Base-by-base conservation (phyloP, 1,140 invertebrate species). In the Caerostris extrusa region DNA sequence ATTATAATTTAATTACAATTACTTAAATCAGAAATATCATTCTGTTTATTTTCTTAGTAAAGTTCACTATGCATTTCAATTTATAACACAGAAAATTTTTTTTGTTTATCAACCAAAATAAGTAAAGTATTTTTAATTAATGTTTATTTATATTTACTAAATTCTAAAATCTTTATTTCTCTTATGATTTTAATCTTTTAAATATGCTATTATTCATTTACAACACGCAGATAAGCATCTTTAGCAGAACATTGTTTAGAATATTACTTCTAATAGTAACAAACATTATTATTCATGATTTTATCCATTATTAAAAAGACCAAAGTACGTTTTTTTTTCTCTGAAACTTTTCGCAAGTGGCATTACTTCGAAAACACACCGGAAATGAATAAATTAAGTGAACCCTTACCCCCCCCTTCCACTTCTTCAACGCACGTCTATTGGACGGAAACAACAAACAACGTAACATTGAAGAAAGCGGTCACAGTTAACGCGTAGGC, bases 301-400 rank as follows among this genome's bases (percentile, higher is more conserved):
- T 57, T 7, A 19, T 34, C 34, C n/a, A 57, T 19, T 57, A 58
- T n/a, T 57, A 58, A 85, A 53, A 34, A 34, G 64, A 64, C 64
- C 17, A 0, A 2, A 60, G 5, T n/a, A 87, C 58, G 57, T 87
- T 83, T 5, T 87, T 83, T 5, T 34, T 8, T 77, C 69, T 12
- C n/a, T 2, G n/a, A 85, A 17, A 56, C 14, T 58, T 71, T 85
- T 6, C 19, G 56, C 7, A 85, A 85, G n/a, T 34, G 82, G 58
- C n/a, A 85, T 85, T 85, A 57, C 56, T n/a, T 71, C 55, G 5
- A 34, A 34, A 50, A 5, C 50, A 2, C 5, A 53, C 89, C 89
- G 89, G 89, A 90, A 90, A 90, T 7, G 89, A 3, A 90, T 90
- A 90, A 90, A 90, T 90, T 90, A 90, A 90, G 19, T 58, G 55